A percentile compares a stretch with the other conserved stretches of the same genome.
Conservation (phyloP, 2,888 invertebrate species). For the Incurvaria masculella region DNA sequence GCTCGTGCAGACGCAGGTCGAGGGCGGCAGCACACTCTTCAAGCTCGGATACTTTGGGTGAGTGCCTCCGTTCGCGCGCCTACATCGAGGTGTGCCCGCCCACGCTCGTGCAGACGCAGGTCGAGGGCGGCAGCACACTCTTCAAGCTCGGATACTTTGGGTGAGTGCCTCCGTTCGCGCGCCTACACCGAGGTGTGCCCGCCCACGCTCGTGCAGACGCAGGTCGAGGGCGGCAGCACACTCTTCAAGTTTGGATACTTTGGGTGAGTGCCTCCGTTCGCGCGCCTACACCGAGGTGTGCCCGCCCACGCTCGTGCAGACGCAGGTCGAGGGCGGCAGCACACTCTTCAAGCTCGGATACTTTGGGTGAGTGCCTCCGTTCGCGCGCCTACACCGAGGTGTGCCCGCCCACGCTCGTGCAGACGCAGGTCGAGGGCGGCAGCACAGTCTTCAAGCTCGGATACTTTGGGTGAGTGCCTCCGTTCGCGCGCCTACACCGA, state of each 20-base stretch:
- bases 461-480: slow-evolving; percentile 87
- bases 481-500: slow-evolving; percentile 80
- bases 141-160: slow-evolving; percentile 85
- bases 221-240: slow-evolving; percentile 98
- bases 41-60: slow-evolving; percentile 79
- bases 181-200: slow-evolving; percentile 94
- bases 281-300: slow-evolving; percentile 89
- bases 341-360: slow-evolving; percentile 89
- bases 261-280: slow-evolving; percentile 80
- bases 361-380: slow-evolving; percentile 59
- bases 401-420: too few relatives aligned
- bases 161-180: slow-evolving; percentile 37
- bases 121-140: slow-evolving; percentile 98
- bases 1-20: slow-evolving; percentile 98
- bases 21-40: slow-evolving; percentile 97
- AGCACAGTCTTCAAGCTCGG: slow-evolving; percentile 79
- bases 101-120: slow-evolving; percentile 97
- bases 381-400: too few relatives aligned
- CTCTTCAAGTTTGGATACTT: slow-evolving; percentile 86
- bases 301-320: slow-evolving; percentile 97
- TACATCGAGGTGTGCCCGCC: slow-evolving; percentile 96
- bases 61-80: slow-evolving; percentile 39
- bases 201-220: slow-evolving; percentile 97
- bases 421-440: slow-evolving; percentile 85
- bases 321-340: slow-evolving; percentile 98